Base-by-base conservation (phyloP, 2,888 invertebrate species). In the Mythimna loreyi region DNA sequence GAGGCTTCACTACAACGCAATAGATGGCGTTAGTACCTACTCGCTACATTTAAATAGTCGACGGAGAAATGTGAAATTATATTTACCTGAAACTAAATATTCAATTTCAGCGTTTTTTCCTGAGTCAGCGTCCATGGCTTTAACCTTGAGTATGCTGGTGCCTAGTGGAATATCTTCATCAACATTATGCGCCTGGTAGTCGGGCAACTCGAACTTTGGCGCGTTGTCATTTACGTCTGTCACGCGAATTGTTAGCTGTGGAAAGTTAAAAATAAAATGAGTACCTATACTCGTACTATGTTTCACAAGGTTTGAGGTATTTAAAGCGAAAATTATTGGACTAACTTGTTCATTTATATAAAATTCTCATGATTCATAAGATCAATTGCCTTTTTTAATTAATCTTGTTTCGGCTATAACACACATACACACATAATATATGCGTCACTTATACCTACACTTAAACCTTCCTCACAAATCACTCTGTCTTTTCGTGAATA, bases 141-240 rank as follows among this genome's bases (percentile, higher is more conserved):
- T 99, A 62, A 99, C 99, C 95, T 98, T 98, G 61, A 99, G 96
- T 78, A 99, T 99, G 78, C 98, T 98, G 40, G 98, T 98, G 72
- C 99, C 99, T 47, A 99, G 96, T 0, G 98, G 97, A 80, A 99
- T 98, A 89, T 99, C 99, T 95, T 99, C 99, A 87, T 99, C 98
- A 1, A 99, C 98, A 90, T 99, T 99, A 93, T 99, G 99, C 0
- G 99, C 99, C 92, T 99, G 99, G 93, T 99, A 99, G 92, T 99
- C 98, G 0, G 99, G 99, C 79, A 99, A 94, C 93, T 99, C 99
- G 89, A 99, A 99, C 92, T 99, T 98, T 0, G 99, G 99, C 11
- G 99, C 98, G 93, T 99, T 99, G 95, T 99, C 99, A 91, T 99
- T 99, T 53, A 99, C 98, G 92, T 99, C 99, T 8, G 98, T 98